A percentile compares a stretch with the other conserved stretches of the same genome.
phyloP scores from a whole-genome alignment of 2,797 vertebrate species.

The Scleropages formosus region DNA sequence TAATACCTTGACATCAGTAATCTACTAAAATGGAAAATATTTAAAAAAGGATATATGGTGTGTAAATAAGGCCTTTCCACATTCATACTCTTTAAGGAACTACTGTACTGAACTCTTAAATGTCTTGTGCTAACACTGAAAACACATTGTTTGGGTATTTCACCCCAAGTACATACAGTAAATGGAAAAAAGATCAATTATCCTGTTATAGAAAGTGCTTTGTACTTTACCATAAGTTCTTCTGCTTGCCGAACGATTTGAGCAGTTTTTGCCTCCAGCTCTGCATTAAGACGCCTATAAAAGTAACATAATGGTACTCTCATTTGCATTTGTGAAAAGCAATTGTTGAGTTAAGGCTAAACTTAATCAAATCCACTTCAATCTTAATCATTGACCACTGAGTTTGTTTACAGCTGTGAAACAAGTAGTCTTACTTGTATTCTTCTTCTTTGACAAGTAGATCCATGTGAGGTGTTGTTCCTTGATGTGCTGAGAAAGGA shows the following conservation, averaged over 20 bases:
- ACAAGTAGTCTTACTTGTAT: conserved; percentile 71
- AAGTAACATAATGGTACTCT: conserved; percentile 36
- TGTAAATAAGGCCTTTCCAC: too few relatives aligned
- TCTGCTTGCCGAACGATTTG: conserved; percentile 82
- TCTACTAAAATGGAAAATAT: not conserved
- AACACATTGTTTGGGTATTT: conserved; percentile 8
- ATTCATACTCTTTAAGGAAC: too few relatives aligned
- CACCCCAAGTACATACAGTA: not conserved
- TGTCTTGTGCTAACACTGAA: too few relatives aligned
- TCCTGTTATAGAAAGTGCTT: conserved; percentile 5
- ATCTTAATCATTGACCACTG: not conserved
- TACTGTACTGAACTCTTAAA: too few relatives aligned
- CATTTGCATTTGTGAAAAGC: conserved; percentile 17
- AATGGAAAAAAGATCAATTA: conserved; percentile 7
- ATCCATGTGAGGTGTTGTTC: conserved; percentile 47
- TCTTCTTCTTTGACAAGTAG: conserved; percentile 74
- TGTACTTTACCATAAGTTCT: conserved; percentile 78
- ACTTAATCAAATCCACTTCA: conserved; percentile 32
- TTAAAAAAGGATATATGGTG: not conserved
- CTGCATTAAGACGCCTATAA: conserved; percentile 83
- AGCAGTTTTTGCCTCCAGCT: conserved; percentile 88
- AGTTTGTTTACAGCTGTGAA: not conserved
- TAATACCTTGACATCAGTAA: too few relatives aligned
- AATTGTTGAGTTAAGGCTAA: conserved; percentile 17
- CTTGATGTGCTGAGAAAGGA: conserved; percentile 47